Evolutionary conservation across 2,113 vertebrate genomes (phyloP), one percentile per base, ranked within the genome.

Genomic region (Xiphophorus maculatus): DNA sequence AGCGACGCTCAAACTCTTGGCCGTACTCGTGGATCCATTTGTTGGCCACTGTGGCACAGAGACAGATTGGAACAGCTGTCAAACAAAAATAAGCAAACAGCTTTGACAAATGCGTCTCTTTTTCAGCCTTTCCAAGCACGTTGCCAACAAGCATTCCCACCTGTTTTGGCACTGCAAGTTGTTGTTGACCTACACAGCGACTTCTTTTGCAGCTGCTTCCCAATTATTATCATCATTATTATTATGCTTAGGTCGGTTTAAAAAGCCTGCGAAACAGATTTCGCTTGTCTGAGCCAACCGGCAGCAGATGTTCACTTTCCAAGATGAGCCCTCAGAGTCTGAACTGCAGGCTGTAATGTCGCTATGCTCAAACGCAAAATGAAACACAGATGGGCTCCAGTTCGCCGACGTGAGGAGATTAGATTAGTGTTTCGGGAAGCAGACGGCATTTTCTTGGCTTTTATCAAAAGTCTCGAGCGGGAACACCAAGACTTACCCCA

Each of bases 1-100:
- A 98, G 22, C 91, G 96, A 58, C 94, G 92, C 29, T 92, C 94
- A 76, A 98, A 98, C 81, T 98, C 97, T 91, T 99, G 97, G 28
- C 97, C 97, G 0, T 96, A 84, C 67, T 98, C 97, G 0, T 98
- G 97, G 83, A 98, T 96, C 97, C 97, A 98, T 63, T 98, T 98
- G 87, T 98, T 98, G 0, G 97, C 97, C 93, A 98, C 97, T 99
- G 92, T 17, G 93, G 91, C 4, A 82, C 22, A 86, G 25, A 85
- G 19, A 71, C 29, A 74, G 3, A 66, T 4, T 0, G 1, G 73
- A 61, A 66, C 8, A 10, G 9, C 33, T 1, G 35, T 3, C 54
- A 62, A 11, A 30, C 17, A 32, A 29, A 22, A 40, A 22, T 32
- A 67, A 58, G 1, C 62, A 73, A 8, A 5, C 4, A 22, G 2